A percentile compares a stretch with the other conserved stretches of the same genome.
Conservation (phyloP, 2,888 invertebrate genomes). For the Conomelus anceps region DNA sequence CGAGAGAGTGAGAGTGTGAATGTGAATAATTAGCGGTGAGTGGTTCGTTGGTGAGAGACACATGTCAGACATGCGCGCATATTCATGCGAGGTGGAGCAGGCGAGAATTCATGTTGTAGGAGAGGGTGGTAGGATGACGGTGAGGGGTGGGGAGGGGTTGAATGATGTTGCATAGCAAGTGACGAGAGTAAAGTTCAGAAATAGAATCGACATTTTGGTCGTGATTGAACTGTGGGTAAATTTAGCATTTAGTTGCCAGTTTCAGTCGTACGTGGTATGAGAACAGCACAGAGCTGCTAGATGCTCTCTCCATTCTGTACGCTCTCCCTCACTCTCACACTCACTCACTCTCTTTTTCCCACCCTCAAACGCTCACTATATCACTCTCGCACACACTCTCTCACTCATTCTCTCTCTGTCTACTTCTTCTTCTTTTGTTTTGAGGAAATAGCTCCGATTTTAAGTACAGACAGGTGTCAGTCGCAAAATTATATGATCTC, state of each 20-base stretch:
- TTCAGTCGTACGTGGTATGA: neutral
- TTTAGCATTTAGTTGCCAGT: neutral
- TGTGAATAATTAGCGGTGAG: neutral
- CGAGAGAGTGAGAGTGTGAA: neutral
- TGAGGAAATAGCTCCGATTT: too few species aligned
- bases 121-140: too few species aligned
- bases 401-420: too few species aligned
- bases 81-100: neutral
- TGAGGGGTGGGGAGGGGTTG: neutral
- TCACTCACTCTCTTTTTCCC: too few species aligned
- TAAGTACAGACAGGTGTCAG: too few species aligned
- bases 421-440: too few species aligned
- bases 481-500: too few species aligned
- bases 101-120: too few species aligned
- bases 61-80: neutral
- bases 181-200: neutral
- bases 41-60: neutral
- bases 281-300: too few species aligned
- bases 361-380: too few species aligned
- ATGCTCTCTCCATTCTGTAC: neutral
- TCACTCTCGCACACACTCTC: too few species aligned
- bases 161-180: neutral
- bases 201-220: neutral
- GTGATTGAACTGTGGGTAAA: neutral
- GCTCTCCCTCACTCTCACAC: too few species aligned